A percentile compares a stretch with the other conserved stretches of the same genome.
phyloP scores from a whole-genome alignment of 1,140 invertebrate genomes.

The Triops longicaudatus region DNA sequence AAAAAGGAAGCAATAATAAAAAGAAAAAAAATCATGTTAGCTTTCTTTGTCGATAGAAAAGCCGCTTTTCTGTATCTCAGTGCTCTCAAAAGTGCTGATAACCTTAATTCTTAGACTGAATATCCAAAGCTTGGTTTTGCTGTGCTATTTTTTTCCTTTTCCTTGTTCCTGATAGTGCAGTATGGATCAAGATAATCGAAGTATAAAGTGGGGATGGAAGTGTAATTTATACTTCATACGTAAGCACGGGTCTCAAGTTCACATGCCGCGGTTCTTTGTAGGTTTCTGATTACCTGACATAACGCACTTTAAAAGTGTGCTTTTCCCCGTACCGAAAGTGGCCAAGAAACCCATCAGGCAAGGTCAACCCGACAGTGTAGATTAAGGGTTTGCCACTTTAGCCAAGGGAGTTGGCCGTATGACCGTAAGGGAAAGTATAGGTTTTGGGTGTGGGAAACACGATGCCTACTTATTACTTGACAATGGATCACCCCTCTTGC shows the following conservation, averaged over 20 bases:
- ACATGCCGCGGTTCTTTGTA: background rate
- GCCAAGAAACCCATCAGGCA: background rate
- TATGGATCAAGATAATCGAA: no score
- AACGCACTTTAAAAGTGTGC: background rate
- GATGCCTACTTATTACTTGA: slow-evolving; percentile 1
- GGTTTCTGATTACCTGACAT: background rate
- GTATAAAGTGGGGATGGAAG: no score
- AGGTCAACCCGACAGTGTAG: background rate
- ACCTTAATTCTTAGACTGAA: no score
- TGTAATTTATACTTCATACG: no score
- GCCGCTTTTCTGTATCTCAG: no score
- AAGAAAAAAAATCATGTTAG: no score
- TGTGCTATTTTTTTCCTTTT: no score
- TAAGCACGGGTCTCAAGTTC: background rate
- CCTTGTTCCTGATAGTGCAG: no score
- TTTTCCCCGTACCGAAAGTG: background rate
- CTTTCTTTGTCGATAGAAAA: no score
- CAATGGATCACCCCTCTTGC: background rate
- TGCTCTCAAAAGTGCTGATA: no score
- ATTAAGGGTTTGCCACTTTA: slow-evolving; percentile 9
- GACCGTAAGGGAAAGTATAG: background rate
- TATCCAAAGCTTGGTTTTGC: no score
- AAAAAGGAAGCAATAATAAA: no score
- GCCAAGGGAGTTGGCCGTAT: background rate
- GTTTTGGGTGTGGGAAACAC: slow-evolving; percentile 4